Conservation (phyloP, 2,888 invertebrate genomes). For the Anodontia alba region DNA sequence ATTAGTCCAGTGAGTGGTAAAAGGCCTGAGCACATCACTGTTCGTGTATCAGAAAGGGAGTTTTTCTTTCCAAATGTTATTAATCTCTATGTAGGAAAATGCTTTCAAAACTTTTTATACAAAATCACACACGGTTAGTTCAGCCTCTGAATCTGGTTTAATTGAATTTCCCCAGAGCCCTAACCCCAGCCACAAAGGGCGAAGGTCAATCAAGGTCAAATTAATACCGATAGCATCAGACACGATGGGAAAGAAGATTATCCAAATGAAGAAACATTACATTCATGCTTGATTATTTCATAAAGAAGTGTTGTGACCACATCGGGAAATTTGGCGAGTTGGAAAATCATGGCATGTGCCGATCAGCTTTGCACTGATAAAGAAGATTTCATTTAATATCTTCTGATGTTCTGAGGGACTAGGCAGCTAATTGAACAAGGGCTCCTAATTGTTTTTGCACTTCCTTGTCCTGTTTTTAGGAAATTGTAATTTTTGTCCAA, state of each 20-base stretch:
- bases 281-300: slow-evolving; percentile 32
- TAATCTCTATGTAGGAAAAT: no score
- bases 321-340: neutral
- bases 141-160: slow-evolving; percentile 16
- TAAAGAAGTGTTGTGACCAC: neutral
- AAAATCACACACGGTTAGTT: neutral
- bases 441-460: slow-evolving; percentile 9
- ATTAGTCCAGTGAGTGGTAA: no score
- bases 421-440: slow-evolving; percentile 12
- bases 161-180: slow-evolving; percentile 26
- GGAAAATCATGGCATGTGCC: neutral
- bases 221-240: slow-evolving; percentile 31
- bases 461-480: neutral
- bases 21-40: no score
- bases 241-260: slow-evolving; percentile 34
- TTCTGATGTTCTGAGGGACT: neutral
- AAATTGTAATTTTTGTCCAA: neutral
- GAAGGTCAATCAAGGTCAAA: slow-evolving; percentile 49
- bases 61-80: no score
- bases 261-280: slow-evolving; percentile 61
- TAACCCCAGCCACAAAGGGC: slow-evolving; percentile 25
- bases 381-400: slow-evolving; percentile 16
- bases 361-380: neutral
- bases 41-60: no score
- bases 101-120: no score